Percentiles rank a stretch among this genome's conserved stretches.
These are phyloP conservation scores for Oedothorax gibbosus DNA, from an alignment of 1,140 invertebrate species.

Conservation along the genomic window DNA sequence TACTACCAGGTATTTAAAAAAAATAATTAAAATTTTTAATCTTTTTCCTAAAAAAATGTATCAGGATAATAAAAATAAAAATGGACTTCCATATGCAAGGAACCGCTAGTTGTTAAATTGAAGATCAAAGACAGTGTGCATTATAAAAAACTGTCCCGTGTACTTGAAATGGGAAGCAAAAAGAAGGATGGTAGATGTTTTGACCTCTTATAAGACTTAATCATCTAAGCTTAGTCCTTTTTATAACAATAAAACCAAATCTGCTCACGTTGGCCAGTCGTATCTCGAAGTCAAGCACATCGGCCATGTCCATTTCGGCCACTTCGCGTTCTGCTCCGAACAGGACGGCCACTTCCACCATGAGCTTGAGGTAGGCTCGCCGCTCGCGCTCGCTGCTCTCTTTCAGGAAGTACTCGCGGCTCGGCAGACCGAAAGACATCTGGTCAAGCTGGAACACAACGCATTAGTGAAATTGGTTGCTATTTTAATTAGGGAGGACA, in stretches of 20 bases:
- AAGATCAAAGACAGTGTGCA: too few relatives aligned
- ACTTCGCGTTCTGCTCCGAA: conserved; percentile 75
- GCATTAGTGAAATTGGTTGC: not conserved
- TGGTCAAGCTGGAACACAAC: conserved; percentile 79
- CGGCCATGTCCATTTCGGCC: conserved; percentile 76
- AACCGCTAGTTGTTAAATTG: too few relatives aligned
- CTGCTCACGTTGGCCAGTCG: conserved; percentile 76
- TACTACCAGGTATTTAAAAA: too few relatives aligned
- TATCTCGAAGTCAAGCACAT: conserved; percentile 86
- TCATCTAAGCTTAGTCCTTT: not conserved
- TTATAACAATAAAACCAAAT: not conserved
- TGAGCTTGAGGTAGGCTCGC: conserved; percentile 82
- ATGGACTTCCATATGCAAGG: too few relatives aligned
- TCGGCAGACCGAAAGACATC: conserved; percentile 85
- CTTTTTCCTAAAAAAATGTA: too few relatives aligned
- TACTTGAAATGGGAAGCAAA: too few relatives aligned
- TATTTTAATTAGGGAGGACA: conserved; percentile 9
- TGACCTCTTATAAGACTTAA: too few relatives aligned
- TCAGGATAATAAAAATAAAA: too few relatives aligned
- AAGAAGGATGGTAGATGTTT: too few relatives aligned
- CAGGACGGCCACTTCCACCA: conserved; percentile 75
- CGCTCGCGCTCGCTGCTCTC: conserved; percentile 71
- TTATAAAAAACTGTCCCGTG: too few relatives aligned
- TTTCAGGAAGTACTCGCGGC: conserved; percentile 84
- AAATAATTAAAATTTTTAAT: too few relatives aligned